Base-by-base conservation (phyloP, 2,888 invertebrate genomes). In the Drosophila setosimentum region DNA sequence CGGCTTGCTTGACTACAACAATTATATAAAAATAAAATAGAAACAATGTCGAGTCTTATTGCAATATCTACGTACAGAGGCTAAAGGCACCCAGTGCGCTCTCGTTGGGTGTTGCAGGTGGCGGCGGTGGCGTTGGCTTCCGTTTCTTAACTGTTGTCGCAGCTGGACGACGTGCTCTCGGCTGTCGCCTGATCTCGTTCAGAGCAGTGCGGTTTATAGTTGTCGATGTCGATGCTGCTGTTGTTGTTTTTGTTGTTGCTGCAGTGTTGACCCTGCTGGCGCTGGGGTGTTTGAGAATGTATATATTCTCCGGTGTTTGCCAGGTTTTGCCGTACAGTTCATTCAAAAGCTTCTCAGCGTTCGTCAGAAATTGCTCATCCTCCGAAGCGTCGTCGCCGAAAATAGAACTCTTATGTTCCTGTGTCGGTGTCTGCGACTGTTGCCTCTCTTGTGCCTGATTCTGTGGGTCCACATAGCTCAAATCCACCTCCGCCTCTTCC, bases 251-350 rank as follows among this genome's bases (percentile, higher is more conserved):
- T 11, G 27, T 21, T 4, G 50, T 42, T 10, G 27, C 18, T 5
- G 42, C 30, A 2, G 42, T 16, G 32, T 80, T 84, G n/a, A 58
- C 71, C 7, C 76, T 76, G 37, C 76, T 82, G 37, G 79, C 80
- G 57, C 79, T 82, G 30, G 78, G 79, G 6, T 86, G 90, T 49
- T 91, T 92, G 0, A 93, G 74, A 0, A 91, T 90, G 35, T 89
- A 88, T 32, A 93, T 88, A 1, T 92, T 85, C 49, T 93, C 92
- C 0, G 93, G 93, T 0, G 93, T 93, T 74, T 92, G 91, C 93
- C 93, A 93, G 3, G 88, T 63, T 48, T 91, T 86, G 3, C 93
- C 93, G 63, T 93, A 93, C 0, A 93, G 54, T 71, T 93, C 79
- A 54, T 89, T 91, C 5, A 93, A 69, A 10, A 93, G 59, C 53